A percentile compares a stretch with the other conserved stretches of the same genome.
phyloP scores from a whole-genome alignment of 1,140 invertebrate genomes.

The Agrypnia vestita region DNA sequence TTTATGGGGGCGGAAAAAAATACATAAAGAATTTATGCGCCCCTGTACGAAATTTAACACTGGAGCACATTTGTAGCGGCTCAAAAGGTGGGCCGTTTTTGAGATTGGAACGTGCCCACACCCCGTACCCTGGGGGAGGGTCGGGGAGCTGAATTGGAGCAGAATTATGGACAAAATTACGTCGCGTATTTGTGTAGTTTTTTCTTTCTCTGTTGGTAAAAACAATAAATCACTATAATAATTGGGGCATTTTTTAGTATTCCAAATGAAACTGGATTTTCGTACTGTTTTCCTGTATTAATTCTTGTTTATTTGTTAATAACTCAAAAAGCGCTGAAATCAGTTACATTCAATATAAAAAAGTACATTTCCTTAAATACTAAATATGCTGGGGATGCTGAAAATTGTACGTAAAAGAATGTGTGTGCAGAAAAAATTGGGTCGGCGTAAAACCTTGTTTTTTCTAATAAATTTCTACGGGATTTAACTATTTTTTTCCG shows the following conservation, averaged over 20 bases:
- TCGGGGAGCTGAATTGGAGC: conserved; percentile 28
- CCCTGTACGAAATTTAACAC: conserved; percentile 61
- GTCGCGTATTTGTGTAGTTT: conserved; percentile 36
- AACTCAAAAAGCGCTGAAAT: no score
- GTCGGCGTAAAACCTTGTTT: no score
- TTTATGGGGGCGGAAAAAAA: conserved; percentile 74
- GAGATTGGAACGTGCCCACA: conserved; percentile 47
- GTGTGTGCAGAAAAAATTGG: no score
- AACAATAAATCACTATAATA: conserved; percentile 15
- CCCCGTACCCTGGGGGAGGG: neutral
- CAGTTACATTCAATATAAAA: no score
- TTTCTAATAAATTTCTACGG: no score
- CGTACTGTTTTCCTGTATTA: neutral
- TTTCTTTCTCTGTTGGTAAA: neutral
- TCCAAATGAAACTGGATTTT: neutral
- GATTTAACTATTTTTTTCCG: no score
- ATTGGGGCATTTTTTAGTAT: neutral
- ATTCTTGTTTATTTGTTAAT: neutral
- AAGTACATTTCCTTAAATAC: no score
- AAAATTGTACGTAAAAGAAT: no score
- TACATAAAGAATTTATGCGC: conserved; percentile 62
- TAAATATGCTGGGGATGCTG: no score
- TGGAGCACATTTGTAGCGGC: conserved; percentile 59
- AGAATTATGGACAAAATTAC: conserved; percentile 43
- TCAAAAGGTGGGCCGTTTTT: conserved; percentile 50